These are phyloP conservation scores for Thamnophis sirtalis DNA, from an alignment of 2,113 vertebrate genomes.

Conservation along the genomic window DNA sequence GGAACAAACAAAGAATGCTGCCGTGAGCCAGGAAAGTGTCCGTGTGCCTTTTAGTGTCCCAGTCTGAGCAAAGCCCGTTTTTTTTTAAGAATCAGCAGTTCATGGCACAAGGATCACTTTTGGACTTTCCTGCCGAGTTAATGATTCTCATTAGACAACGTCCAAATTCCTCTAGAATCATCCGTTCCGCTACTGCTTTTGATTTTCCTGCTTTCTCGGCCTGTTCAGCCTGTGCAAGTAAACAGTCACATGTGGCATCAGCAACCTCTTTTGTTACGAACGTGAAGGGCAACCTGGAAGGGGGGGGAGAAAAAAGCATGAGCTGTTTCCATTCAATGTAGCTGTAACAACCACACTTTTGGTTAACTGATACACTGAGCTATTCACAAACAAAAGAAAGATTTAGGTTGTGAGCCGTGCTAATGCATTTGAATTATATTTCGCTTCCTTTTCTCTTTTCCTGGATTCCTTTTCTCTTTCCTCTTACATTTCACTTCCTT, in stretches of 20 bases:
- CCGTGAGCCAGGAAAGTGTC: constrained; percentile 59
- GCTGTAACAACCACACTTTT: background rate
- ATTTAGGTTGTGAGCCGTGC: background rate
- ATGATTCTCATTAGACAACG: constrained; percentile 96
- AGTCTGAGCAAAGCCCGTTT: constrained; percentile 35
- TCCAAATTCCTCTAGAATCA: constrained; percentile 98
- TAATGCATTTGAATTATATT: background rate
- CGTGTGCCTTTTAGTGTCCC: constrained; percentile 63
- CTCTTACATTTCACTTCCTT: background rate
- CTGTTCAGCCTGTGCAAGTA: constrained; percentile 89
- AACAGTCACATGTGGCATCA: constrained; percentile 91
- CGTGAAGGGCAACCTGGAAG: constrained; percentile 86
- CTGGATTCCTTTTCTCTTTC: too few relatives aligned
- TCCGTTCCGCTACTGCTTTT: constrained; percentile 82
- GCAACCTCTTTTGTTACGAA: constrained; percentile 97
- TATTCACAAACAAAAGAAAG: background rate
- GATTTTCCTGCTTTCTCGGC: constrained; percentile 84
- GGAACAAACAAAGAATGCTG: constrained; percentile 55
- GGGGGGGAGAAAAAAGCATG: background rate
- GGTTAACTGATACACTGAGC: background rate
- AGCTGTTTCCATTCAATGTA: background rate
- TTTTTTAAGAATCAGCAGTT: constrained; percentile 77
- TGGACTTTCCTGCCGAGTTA: constrained; percentile 92
- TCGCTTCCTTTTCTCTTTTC: background rate
- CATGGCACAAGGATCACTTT: constrained; percentile 87